Percentiles rank a stretch among this genome's conserved stretches.
Conservation (phyloP, 2,113 vertebrate genomes). For the Poicephalus meyeri region DNA sequence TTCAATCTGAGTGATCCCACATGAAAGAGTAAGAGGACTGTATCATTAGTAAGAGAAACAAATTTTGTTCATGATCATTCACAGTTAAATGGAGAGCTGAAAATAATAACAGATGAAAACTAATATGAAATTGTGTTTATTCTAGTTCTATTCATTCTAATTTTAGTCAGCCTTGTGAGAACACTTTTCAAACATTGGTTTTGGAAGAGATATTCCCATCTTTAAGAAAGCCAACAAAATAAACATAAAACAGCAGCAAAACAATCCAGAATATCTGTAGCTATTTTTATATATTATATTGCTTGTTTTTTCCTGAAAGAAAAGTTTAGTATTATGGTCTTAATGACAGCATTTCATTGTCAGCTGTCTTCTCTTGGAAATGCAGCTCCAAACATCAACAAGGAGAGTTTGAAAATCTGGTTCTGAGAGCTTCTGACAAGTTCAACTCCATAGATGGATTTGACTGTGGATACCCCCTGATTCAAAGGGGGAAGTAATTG, state of each 20-base stretch:
- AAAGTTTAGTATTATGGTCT: not conserved
- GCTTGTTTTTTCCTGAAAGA: constrained; percentile 1
- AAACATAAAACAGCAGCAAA: constrained; percentile 1
- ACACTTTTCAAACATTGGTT: not conserved
- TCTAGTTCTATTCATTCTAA: constrained; percentile 53
- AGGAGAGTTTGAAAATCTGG: not conserved
- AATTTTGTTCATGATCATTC: constrained; percentile 26
- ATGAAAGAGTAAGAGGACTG: constrained; percentile 36
- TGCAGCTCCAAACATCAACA: not conserved
- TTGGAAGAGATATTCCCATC: constrained; percentile 53
- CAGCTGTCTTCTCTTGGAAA: not conserved
- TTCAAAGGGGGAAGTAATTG: not conserved
- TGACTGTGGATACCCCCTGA: not conserved
- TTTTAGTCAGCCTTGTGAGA: constrained; percentile 39
- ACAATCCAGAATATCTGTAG: not conserved
- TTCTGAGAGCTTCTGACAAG: not conserved
- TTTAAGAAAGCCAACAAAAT: constrained; percentile 52
- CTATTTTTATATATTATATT: constrained; percentile 1
- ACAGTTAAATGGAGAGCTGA: constrained; percentile 46
- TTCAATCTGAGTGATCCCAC: constrained; percentile 42
- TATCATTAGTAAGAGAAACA: constrained; percentile 46
- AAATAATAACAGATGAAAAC: constrained; percentile 52
- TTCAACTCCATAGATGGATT: not conserved
- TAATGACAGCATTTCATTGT: constrained; percentile 1
- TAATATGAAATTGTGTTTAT: constrained; percentile 48